Percentiles rank a stretch among this genome's conserved stretches.
Conservation (phyloP, 2,797 vertebrate species). For the Lacerta viridis region DNA sequence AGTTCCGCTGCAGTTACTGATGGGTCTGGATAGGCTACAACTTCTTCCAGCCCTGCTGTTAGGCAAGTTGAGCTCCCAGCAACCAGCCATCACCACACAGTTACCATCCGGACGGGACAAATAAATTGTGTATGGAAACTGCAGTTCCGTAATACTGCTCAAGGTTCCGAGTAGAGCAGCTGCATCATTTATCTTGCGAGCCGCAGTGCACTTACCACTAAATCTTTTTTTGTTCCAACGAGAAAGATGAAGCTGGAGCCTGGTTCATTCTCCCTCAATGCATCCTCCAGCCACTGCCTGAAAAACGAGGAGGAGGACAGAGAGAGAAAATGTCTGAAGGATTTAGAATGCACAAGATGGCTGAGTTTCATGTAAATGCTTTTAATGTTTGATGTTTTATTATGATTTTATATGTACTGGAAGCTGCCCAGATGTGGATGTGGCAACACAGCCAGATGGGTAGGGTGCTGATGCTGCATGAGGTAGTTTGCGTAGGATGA, state of each 20-base stretch:
- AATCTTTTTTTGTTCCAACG: constrained; percentile 92
- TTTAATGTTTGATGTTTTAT: too few species aligned
- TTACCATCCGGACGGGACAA: too few species aligned
- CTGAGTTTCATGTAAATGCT: neutral
- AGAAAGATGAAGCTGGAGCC: constrained; percentile 88
- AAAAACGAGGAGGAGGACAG: constrained; percentile 7
- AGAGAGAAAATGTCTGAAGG: neutral
- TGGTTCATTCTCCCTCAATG: constrained; percentile 88
- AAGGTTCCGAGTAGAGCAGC: neutral
- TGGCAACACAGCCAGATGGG: too few species aligned
- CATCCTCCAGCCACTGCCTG: constrained; percentile 92
- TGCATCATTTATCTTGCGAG: neutral
- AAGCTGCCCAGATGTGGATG: too few species aligned
- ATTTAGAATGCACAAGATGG: too few species aligned
- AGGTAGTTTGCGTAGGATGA: too few species aligned
- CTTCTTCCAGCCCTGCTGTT: neutral
- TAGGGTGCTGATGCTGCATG: too few species aligned
- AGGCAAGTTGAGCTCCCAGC: neutral
- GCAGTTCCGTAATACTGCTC: neutral
- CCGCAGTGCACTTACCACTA: constrained; percentile 83
- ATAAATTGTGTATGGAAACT: constrained; percentile 11
- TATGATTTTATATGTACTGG: too few species aligned
- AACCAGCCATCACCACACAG: neutral
- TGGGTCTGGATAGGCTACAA: too few species aligned
- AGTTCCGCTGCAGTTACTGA: too few species aligned